These are phyloP conservation scores for Elgaria multicarinata DNA, from an alignment of 2,113 vertebrate species.

Conservation along the genomic window DNA sequence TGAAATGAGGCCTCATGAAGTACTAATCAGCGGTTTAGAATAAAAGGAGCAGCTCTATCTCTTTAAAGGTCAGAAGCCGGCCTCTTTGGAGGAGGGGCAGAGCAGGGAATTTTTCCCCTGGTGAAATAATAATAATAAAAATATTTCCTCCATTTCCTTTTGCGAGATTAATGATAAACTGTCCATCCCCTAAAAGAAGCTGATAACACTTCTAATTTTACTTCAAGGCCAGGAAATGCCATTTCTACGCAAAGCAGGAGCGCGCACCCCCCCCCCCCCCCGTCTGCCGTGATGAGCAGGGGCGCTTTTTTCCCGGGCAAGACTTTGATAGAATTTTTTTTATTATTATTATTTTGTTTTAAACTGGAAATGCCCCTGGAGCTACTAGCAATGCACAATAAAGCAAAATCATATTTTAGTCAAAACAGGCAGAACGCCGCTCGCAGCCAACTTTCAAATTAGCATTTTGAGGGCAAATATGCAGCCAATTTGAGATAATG, in stretches of 20 bases:
- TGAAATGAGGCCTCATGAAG: not conserved
- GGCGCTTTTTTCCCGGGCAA: constrained; percentile 73
- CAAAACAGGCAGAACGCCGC: constrained; percentile 86
- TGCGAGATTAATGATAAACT: constrained; percentile 92
- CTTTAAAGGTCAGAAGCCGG: constrained; percentile 31
- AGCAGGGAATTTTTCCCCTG: constrained; percentile 6
- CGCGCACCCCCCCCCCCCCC: constrained; percentile 71
- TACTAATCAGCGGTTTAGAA: not conserved
- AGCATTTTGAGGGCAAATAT: constrained; percentile 99
- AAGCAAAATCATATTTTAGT: constrained; percentile 87
- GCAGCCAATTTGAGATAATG: constrained; percentile 99
- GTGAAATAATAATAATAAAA: constrained; percentile 72
- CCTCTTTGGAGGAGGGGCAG: not conserved
- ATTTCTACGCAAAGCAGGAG: constrained; percentile 90
- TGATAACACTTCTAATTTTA: constrained; percentile 90
- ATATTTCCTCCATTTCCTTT: constrained; percentile 77
- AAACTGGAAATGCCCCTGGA: constrained; percentile 82
- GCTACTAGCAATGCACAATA: constrained; percentile 84
- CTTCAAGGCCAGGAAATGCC: constrained; percentile 83
- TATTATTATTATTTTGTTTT: not conserved
- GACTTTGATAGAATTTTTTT: constrained; percentile 86
- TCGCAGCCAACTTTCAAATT: constrained; percentile 98
- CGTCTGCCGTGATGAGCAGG: constrained; percentile 82
- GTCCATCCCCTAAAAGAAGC: constrained; percentile 87
- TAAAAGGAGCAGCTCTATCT: not conserved